These are phyloP conservation scores for Caenorhabditis brenneri DNA, from an alignment of 1,140 invertebrate species.

Conservation along the genomic window DNA sequence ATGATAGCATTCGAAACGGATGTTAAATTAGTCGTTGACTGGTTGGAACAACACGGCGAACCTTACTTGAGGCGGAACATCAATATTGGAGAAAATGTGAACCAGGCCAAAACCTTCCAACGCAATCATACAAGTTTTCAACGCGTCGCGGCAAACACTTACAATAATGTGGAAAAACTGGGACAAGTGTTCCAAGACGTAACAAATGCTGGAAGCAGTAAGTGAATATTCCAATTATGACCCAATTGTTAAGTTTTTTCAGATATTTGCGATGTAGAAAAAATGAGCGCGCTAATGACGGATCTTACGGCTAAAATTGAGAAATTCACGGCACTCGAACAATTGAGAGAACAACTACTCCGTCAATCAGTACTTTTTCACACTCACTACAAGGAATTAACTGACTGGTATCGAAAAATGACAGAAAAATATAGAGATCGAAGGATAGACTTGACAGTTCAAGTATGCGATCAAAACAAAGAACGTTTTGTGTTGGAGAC, in stretches of 20 bases:
- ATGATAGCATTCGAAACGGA: conserved; percentile 53
- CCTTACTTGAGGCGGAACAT: conserved; percentile 95
- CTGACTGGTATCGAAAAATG: conserved; percentile 44
- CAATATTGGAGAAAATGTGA: conserved; percentile 79
- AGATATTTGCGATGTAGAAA: conserved; percentile 47
- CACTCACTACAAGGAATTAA: conserved; percentile 90
- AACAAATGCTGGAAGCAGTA: background rate
- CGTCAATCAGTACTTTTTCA: conserved; percentile 93
- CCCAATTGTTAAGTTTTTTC: background rate
- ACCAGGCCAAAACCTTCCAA: conserved; percentile 95
- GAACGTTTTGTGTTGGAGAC: conserved; percentile 62
- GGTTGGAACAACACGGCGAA: conserved; percentile 97
- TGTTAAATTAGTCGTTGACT: conserved; percentile 83
- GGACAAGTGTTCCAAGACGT: conserved; percentile 83
- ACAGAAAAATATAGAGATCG: conserved; percentile 19
- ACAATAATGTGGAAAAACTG: conserved; percentile 98
- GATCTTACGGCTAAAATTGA: conserved; percentile 86
- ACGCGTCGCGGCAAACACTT: conserved; percentile 80
- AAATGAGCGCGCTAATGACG: conserved; percentile 77
- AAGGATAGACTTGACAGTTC: background rate
- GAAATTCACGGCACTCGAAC: conserved; percentile 42
- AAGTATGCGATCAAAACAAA: conserved; percentile 62
- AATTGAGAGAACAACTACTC: conserved; percentile 82
- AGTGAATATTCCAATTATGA: background rate
- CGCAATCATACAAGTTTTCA: conserved; percentile 62